These are phyloP conservation scores for Poecilia gillii DNA, from an alignment of 2,797 vertebrate genomes.

Conservation along the genomic window DNA sequence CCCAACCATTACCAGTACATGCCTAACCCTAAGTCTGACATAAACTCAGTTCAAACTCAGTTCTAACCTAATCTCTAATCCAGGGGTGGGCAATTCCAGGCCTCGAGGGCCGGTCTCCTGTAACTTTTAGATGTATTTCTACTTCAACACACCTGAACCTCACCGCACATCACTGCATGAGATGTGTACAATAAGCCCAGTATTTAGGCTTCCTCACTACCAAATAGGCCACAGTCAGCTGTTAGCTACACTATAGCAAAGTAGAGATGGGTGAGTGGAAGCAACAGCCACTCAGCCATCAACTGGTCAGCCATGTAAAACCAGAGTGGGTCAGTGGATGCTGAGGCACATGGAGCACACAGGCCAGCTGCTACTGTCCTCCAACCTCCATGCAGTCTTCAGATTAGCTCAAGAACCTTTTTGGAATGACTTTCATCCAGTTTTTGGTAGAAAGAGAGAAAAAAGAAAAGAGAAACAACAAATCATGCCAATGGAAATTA, in stretches of 20 bases:
- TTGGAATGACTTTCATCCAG: background rate
- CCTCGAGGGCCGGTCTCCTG: too few relatives aligned
- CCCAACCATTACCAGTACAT: too few relatives aligned
- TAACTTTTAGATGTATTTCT: too few relatives aligned
- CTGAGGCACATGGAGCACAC: background rate
- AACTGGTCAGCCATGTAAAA: background rate
- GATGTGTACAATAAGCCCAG: background rate
- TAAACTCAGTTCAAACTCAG: background rate
- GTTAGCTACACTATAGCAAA: background rate
- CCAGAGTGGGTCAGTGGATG: background rate
- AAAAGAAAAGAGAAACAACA: too few relatives aligned
- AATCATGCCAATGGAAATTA: too few relatives aligned
- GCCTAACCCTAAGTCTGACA: background rate
- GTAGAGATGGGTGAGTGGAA: background rate
- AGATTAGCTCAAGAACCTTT: background rate
- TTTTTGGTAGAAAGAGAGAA: too few relatives aligned
- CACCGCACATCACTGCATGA: too few relatives aligned
- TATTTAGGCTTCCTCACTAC: background rate
- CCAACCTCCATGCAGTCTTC: background rate
- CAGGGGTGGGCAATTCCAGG: background rate
- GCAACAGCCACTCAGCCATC: background rate
- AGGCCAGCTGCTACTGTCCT: background rate
- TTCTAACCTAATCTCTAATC: background rate
- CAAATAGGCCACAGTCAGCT: background rate
- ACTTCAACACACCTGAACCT: too few relatives aligned